Conservation (phyloP, 2,797 vertebrate genomes). For the Menidia menidia region DNA sequence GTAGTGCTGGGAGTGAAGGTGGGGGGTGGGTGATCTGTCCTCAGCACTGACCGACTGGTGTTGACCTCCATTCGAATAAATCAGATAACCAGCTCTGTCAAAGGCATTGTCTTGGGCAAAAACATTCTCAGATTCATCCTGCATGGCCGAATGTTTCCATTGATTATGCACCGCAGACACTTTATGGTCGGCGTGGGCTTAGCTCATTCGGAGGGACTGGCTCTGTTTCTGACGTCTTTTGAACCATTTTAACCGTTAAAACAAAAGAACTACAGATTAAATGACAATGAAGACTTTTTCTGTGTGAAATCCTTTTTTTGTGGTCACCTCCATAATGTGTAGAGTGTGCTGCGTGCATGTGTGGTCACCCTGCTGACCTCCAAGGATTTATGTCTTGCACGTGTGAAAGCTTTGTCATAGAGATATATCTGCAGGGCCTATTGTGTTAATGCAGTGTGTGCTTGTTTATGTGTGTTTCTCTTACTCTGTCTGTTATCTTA, state of each 20-base stretch:
- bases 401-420: slow-evolving; percentile 80
- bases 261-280: not conserved
- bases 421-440: slow-evolving; percentile 84
- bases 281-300: not conserved
- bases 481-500: slow-evolving; percentile 21
- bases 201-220: slow-evolving; percentile 19
- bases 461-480: slow-evolving; percentile 51
- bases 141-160: slow-evolving; percentile 26
- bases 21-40: slow-evolving; percentile 57
- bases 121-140: slow-evolving; percentile 44
- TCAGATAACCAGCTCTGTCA: slow-evolving; percentile 74
- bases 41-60: slow-evolving; percentile 63
- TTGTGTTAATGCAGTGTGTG: slow-evolving; percentile 85
- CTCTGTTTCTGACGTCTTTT: slow-evolving; percentile 18
- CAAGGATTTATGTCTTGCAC: slow-evolving; percentile 79
- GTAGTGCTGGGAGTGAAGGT: slow-evolving; percentile 44
- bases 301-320: not conserved
- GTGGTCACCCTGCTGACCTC: slow-evolving; percentile 69
- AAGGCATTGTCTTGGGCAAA: slow-evolving; percentile 63
- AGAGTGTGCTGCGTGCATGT: slow-evolving; percentile 39
- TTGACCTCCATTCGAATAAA: slow-evolving; percentile 79
- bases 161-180: slow-evolving; percentile 42
- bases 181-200: slow-evolving; percentile 37
- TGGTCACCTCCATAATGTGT: slow-evolving; percentile 12
- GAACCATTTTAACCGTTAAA: slow-evolving; percentile 1